phyloP scores from a whole-genome alignment of 2,113 vertebrate species.

The Donacobius atricapilla region DNA sequence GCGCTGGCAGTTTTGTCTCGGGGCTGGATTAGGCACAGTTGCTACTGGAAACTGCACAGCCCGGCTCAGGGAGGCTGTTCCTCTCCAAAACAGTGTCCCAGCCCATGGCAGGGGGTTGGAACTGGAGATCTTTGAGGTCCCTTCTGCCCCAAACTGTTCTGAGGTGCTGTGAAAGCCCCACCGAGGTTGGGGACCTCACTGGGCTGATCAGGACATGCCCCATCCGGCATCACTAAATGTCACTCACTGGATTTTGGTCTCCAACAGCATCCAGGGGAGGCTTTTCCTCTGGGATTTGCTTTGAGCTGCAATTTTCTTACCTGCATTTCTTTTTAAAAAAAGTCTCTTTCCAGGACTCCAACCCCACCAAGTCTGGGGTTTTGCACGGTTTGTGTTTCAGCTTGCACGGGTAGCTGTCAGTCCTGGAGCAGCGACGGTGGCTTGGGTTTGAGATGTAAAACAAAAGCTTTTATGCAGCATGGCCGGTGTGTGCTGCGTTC shows the following conservation, averaged over 20 bases:
- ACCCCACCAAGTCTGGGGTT: accelerated
- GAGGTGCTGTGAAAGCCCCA: neutral
- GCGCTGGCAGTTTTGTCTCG: neutral
- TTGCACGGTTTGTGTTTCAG: neutral
- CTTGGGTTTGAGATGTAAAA: neutral
- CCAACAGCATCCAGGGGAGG: neutral
- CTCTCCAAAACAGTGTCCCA: neutral
- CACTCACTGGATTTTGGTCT: neutral
- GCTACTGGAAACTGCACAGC: constrained; percentile 50
- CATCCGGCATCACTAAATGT: neutral
- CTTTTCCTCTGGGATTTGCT: neutral
- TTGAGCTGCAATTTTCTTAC: neutral
- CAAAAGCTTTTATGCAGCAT: neutral
- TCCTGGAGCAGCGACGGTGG: accelerated
- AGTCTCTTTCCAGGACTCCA: neutral
- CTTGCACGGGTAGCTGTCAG: neutral
- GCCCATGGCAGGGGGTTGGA: neutral
- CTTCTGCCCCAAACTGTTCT: accelerated
- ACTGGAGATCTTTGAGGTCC: neutral
- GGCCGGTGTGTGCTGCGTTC: neutral
- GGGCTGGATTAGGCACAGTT: constrained; percentile 49
- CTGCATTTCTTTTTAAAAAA: neutral
- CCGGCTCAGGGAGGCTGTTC: neutral
- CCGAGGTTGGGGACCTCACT: neutral
- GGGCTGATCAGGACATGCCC: neutral